Evolutionary conservation across 2,797 vertebrate species (phyloP), one percentile per base, ranked within the genome.

Genomic region (Notolepis coatsorum): DNA sequence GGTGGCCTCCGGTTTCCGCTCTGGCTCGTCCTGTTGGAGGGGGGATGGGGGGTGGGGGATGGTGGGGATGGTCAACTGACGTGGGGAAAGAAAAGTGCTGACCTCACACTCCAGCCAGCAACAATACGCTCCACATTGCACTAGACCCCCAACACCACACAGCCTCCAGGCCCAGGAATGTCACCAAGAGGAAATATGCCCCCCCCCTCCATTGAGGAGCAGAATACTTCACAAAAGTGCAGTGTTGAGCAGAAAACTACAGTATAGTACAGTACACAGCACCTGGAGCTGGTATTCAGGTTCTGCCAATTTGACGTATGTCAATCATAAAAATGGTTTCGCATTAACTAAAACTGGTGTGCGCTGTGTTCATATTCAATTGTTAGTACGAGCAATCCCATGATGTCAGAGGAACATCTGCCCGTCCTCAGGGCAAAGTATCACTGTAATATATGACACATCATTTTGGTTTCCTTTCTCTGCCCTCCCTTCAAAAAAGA

Each of bases 1-100:
- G 84, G 81, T 85, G 89, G 89, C 90, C 91, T 93, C 92, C 90
- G 88, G 91, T 91, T 93, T 93, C 92, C 90, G 88, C 86, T 81
- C 73, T 43, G 77, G 80, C 79, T 85, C 57, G 84, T 91, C 89
- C 89, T 90, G 91, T 91, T 88, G 85, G 71, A 69, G 52, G 77
- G 66, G 31, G 72, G 67, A 45, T 21, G 75, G 30, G 58, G 39
- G 49, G 70, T 15, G 45, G 47, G 71, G 52, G 69, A 30, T 56
- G 62, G 43, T 55, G 51, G 49, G 69, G 25, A 25, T 69, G 43
- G 72, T 27, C 75, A 81, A 86, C 87, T 88, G 86, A 90, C 83
- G 81, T 33, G 55, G 85, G 82, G 84, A 83, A 86, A 89, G 86
- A n/a, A 91, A 91, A 91, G 82, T 91, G 90, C 90, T 93, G 89